Conservation (phyloP, 2,113 vertebrate species). For the Naja naja region DNA sequence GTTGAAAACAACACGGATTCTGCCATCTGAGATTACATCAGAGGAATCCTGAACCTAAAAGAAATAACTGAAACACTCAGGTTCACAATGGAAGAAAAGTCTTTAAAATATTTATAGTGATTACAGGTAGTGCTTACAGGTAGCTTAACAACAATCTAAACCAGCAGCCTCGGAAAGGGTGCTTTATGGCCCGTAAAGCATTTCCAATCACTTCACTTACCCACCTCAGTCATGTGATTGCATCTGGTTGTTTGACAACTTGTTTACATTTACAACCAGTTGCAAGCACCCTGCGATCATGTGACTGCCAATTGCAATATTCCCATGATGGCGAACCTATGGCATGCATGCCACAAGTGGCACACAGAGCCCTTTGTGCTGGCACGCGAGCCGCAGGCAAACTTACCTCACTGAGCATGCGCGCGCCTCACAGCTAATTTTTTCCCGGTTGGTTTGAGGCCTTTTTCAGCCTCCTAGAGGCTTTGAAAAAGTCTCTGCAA, state of each 20-base stretch:
- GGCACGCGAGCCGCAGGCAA: no score
- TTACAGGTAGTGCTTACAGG: neutral
- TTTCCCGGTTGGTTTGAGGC: no score
- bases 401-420: no score
- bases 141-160: neutral
- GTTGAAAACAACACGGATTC: slow-evolving; percentile 91
- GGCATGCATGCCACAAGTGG: no score
- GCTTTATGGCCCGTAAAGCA: neutral
- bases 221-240: neutral
- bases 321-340: neutral
- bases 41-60: slow-evolving; percentile 88
- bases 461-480: no score
- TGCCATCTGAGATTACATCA: slow-evolving; percentile 90
- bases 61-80: slow-evolving; percentile 9
- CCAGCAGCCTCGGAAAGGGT: neutral
- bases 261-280: neutral
- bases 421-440: no score
- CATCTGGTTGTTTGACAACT: neutral
- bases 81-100: neutral
- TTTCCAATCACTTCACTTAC: neutral
- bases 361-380: no score
- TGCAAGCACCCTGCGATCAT: neutral
- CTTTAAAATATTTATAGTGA: neutral
- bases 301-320: neutral
- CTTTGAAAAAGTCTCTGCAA: no score